phyloP scores from a whole-genome alignment of 2,113 vertebrate species.

The Xerus inauris region DNA sequence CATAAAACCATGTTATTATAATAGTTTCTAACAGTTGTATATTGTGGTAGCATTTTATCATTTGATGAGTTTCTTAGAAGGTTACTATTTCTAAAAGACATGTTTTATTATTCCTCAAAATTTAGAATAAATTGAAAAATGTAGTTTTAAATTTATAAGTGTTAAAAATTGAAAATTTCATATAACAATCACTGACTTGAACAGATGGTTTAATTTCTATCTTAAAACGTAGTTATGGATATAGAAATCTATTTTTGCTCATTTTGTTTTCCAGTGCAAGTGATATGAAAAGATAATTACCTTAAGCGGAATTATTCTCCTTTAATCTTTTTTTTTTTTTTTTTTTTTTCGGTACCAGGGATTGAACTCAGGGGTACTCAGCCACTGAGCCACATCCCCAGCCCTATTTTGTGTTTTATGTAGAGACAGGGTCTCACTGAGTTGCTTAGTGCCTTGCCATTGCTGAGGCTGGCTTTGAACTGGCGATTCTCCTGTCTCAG shows the following conservation, averaged over 20 bases:
- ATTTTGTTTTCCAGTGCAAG: slow-evolving; percentile 43
- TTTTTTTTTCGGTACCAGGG: too few species aligned
- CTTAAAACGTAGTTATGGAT: slow-evolving; percentile 35
- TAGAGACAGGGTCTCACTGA: too few species aligned
- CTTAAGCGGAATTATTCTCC: slow-evolving; percentile 33
- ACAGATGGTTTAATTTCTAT: slow-evolving; percentile 43
- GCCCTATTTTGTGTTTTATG: too few species aligned
- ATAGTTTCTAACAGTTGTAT: slow-evolving; percentile 71
- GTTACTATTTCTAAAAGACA: slow-evolving; percentile 29
- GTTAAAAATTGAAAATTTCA: slow-evolving; percentile 29
- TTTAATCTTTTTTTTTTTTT: neutral
- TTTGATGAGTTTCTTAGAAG: slow-evolving; percentile 37
- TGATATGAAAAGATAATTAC: slow-evolving; percentile 27
- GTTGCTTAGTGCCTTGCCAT: too few species aligned
- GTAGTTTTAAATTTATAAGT: slow-evolving; percentile 50
- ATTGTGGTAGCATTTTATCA: slow-evolving; percentile 44
- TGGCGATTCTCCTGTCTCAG: too few species aligned
- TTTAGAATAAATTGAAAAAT: slow-evolving; percentile 41
- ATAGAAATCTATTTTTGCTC: slow-evolving; percentile 7
- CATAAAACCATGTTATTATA: slow-evolving; percentile 77
- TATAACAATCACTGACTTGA: neutral
- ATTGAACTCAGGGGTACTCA: too few species aligned
- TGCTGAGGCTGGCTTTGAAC: too few species aligned
- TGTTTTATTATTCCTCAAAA: slow-evolving; percentile 40
- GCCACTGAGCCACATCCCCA: too few species aligned